phyloP scores from a whole-genome alignment of 2,888 invertebrate species.

The Dysmachus trigonus region DNA sequence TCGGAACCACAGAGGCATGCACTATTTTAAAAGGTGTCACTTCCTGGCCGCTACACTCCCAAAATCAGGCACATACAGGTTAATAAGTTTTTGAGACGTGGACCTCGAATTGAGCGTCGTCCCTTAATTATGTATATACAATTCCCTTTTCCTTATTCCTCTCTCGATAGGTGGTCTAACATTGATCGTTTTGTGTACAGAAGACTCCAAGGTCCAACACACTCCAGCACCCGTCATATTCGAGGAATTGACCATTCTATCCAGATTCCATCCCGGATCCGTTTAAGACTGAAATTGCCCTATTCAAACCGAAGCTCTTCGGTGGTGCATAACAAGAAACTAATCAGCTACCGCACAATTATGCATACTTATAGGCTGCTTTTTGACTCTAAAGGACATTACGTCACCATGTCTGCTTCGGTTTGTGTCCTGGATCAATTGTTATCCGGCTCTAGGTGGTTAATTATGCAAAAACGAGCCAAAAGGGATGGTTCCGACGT shows the following conservation, averaged over 20 bases:
- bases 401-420: neutral
- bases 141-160: too few relatives aligned
- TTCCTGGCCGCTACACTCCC: neutral
- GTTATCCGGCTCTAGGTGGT: neutral
- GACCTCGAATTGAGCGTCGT: slow-evolving; percentile 10
- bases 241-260: neutral
- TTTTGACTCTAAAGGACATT: slow-evolving; percentile 24
- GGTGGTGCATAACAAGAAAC: slow-evolving; percentile 1
- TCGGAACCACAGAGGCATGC: neutral
- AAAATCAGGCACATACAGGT: slow-evolving; percentile 7
- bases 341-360: neutral
- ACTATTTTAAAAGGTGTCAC: slow-evolving; percentile 26
- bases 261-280: neutral
- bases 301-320: neutral
- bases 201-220: neutral
- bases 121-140: slow-evolving; percentile 18
- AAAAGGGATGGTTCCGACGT: neutral
- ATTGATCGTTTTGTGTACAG: neutral
- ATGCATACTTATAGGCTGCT: neutral
- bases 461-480: slow-evolving; percentile 38
- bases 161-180: neutral
- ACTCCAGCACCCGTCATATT: neutral
- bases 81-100: slow-evolving; percentile 29
- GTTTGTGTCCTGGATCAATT: neutral
- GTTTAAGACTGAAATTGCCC: slow-evolving; percentile 24